Conservation (phyloP, 2,113 vertebrate species). For the Myanophis thanlyinensis region DNA sequence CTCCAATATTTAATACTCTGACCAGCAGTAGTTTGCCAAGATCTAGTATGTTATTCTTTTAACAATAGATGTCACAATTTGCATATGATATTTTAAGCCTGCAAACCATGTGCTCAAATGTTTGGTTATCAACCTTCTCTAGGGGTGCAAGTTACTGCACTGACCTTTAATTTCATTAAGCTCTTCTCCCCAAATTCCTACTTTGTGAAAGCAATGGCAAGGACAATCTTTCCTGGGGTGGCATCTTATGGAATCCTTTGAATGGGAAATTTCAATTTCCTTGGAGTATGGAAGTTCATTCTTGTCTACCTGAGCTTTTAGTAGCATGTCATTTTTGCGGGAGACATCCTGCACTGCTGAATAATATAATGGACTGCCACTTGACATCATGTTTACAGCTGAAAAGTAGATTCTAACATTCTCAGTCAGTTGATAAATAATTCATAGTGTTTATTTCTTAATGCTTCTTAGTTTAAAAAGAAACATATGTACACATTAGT, state of each 20-base stretch:
- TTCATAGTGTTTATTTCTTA: constrained; percentile 41
- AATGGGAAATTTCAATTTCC: background rate
- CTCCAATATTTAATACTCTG: background rate
- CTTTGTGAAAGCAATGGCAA: background rate
- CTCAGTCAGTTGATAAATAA: background rate
- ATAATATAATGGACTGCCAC: background rate
- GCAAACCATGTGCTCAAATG: background rate
- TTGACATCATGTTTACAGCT: background rate
- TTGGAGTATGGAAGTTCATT: background rate
- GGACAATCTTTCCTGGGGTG: background rate
- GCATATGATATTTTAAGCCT: background rate
- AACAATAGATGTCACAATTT: background rate
- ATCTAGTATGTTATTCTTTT: background rate
- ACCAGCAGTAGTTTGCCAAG: background rate
- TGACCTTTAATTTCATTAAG: background rate
- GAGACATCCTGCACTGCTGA: too few relatives aligned
- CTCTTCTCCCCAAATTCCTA: background rate
- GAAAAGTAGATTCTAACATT: background rate
- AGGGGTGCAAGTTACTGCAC: background rate
- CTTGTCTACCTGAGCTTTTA: background rate
- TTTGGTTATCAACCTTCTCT: background rate
- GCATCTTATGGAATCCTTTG: background rate
- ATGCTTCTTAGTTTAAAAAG: constrained; percentile 47
- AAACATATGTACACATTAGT: constrained; percentile 41
- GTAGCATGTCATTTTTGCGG: background rate